Base-by-base conservation (phyloP, 2,888 invertebrate species). In the Nezara viridula region DNA sequence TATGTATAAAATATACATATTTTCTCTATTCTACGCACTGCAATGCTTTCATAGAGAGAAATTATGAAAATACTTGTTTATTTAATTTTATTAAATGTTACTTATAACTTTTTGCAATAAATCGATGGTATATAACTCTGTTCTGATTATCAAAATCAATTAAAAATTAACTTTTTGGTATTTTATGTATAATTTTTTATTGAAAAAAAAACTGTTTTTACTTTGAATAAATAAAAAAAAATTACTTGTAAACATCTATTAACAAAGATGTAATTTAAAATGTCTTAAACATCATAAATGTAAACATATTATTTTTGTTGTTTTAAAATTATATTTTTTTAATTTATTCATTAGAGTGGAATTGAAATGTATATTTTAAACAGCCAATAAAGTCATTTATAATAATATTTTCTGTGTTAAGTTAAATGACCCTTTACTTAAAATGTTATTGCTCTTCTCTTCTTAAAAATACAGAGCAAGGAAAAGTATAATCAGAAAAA, bases 241-340 rank as follows among this genome's bases (percentile, higher is more conserved):
- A 73, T 19, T 44, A 44, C 0, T 73, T 27, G 21, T 32, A 21
- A 7, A 9, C 7, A 24, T 37, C 66, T 73, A 73, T 37, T 73
- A 73, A 32, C 66, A 3, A 60, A 60, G 27, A 60, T 73, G 4
- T 14, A 73, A 14, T 7, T 2, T 37, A 37, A 19, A 37, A 73
- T 16, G 4, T 73, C 37, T 32, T 73, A 14, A 37, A 19, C 19
- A 1, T 73, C 19, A 37, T 73, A 37, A 73, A 73, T 73, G 66
- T 73, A 73, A 73, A 73, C 21, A 21, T 73, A n/a, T 73, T 73
- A 73, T 73, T 73, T 73, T 73, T 73, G 37, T 73, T 73, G 37
- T 37, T 27, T 73, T 73, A 21, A 73, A 73, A 73, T 37, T 7
- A 73, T 73, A 73, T 37, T 73, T 73, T 44, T 7, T 73, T 73